Conservation (phyloP, 2,797 vertebrate genomes). For the Spondyliosoma cantharus region DNA sequence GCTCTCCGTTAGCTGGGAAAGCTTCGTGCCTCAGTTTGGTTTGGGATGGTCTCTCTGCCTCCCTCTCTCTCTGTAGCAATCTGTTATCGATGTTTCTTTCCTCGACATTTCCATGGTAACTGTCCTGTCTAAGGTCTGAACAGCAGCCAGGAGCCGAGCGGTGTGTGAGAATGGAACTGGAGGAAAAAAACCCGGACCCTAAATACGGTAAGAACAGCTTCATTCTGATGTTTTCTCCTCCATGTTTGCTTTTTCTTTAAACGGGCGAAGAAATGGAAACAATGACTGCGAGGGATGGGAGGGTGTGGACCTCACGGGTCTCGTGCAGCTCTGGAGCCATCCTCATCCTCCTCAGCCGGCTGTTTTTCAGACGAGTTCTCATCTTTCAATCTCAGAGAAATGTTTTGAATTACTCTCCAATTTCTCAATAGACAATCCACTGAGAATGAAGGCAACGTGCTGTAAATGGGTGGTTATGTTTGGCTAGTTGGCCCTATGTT, state of each 20-base stretch:
- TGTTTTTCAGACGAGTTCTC: constrained; percentile 1
- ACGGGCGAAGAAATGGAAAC: constrained; percentile 75
- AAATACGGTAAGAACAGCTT: constrained; percentile 81
- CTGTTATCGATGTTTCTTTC: constrained; percentile 63
- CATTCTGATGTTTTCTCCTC: background rate
- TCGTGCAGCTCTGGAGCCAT: constrained; percentile 54
- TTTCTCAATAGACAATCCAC: background rate
- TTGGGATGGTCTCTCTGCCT: constrained; percentile 44
- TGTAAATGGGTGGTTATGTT: background rate
- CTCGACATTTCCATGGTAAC: constrained; percentile 79
- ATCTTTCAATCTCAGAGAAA: background rate
- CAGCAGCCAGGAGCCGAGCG: constrained; percentile 46
- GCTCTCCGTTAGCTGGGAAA: constrained; percentile 49
- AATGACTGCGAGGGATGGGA: constrained; percentile 80
- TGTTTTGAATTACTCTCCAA: background rate
- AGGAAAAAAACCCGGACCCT: constrained; percentile 81
- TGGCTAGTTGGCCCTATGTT: background rate
- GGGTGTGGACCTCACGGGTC: constrained; percentile 81
- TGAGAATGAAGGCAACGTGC: background rate
- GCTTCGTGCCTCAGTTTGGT: constrained; percentile 29
- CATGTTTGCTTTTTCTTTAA: constrained; percentile 43
- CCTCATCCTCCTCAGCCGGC: constrained; percentile 24
- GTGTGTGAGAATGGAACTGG: constrained; percentile 78
- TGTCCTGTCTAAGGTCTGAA: constrained; percentile 63
- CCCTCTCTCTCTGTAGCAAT: constrained; percentile 2